These are phyloP conservation scores for Lateolabrax maculatus DNA, from an alignment of 2,797 vertebrate species.

Conservation along the genomic window DNA sequence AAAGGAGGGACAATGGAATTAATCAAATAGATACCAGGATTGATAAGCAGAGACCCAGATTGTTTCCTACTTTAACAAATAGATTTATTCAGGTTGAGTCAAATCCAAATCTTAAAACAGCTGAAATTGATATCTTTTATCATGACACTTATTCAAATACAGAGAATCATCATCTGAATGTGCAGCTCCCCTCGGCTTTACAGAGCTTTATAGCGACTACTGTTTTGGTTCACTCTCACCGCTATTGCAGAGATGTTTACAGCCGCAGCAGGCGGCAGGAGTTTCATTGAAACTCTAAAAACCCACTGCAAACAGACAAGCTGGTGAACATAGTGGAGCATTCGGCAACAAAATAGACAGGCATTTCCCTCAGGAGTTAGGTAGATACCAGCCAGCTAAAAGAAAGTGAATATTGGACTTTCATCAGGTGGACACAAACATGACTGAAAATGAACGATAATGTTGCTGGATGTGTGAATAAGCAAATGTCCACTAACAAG, in stretches of 20 bases:
- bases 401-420: too few species aligned
- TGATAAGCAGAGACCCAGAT: not conserved
- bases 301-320: too few species aligned
- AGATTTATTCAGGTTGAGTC: not conserved
- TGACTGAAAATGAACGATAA: too few species aligned
- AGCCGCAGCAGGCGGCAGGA: not conserved
- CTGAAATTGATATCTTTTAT: not conserved
- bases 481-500: too few species aligned
- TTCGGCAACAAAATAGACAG: too few species aligned
- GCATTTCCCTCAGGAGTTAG: too few species aligned
- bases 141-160: not conserved
- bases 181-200: not conserved
- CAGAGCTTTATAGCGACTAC: not conserved
- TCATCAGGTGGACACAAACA: too few species aligned
- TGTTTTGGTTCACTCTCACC: not conserved
- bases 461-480: too few species aligned
- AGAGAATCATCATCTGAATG: not conserved
- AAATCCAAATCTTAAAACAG: not conserved
- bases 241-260: not conserved
- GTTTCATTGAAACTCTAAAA: not conserved
- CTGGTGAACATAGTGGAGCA: too few species aligned
- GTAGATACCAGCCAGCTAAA: too few species aligned
- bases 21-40: not conserved
- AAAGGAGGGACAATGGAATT: not conserved
- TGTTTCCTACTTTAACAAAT: not conserved